phyloP scores from a whole-genome alignment of 64 coral and sea anemone species.

The Pachyseris speciosa region DNA sequence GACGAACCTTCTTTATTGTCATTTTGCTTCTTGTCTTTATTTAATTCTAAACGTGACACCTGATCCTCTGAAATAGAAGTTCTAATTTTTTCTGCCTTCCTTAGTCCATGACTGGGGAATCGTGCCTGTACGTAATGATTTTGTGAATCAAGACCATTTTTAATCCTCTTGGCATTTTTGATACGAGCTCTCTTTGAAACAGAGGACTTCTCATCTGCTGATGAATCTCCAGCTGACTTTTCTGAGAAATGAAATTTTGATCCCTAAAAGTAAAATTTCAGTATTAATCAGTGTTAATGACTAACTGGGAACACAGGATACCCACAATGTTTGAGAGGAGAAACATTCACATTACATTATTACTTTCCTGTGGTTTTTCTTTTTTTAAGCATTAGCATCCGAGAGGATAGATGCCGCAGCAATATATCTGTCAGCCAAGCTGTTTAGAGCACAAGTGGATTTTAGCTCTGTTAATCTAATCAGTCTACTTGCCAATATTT shows the following conservation, averaged over 20 bases:
- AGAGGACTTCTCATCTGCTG: neutral
- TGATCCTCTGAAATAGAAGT: slow-evolving; percentile 9
- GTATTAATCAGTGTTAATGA: neutral
- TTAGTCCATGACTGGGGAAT: neutral
- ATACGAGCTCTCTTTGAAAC: neutral
- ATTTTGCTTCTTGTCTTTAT: neutral
- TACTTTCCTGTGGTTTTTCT: too few relatives aligned
- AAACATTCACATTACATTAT: too few relatives aligned
- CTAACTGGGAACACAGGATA: too few relatives aligned
- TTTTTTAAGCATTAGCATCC: too few relatives aligned
- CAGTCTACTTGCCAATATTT: too few relatives aligned
- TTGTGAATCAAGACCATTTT: neutral
- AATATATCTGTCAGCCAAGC: too few relatives aligned
- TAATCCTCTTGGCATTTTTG: slow-evolving; percentile 10
- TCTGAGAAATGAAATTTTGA: neutral
- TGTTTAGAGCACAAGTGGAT: too few relatives aligned
- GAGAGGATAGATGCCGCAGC: too few relatives aligned
- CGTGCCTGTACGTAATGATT: neutral
- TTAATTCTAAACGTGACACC: neutral
- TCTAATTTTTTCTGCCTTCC: neutral
- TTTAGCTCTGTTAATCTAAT: too few relatives aligned
- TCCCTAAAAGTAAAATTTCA: neutral
- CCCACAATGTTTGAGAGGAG: too few relatives aligned
- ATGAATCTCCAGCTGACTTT: neutral
- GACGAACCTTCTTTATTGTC: neutral